Base-by-base conservation (phyloP, 2,888 invertebrate genomes). In the Bembecia ichneumoniformis region DNA sequence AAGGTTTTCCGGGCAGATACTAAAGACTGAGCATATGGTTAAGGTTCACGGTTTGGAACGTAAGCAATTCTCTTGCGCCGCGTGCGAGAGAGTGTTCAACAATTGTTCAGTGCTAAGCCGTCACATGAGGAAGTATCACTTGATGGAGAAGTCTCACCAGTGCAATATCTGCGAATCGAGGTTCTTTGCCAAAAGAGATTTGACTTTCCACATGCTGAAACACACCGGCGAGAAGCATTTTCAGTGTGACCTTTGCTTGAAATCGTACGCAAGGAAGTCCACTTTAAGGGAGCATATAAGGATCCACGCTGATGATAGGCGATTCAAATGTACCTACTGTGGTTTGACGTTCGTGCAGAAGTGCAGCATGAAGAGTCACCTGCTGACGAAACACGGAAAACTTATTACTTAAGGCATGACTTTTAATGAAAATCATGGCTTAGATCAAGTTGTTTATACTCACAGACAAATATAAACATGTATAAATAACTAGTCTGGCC, bases 191-290 rank as follows among this genome's bases (percentile, higher is more conserved):
- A 71, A 66, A 40, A 63, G 64, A n/a, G 66, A 68, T 50, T 57
- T 84, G 49, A 66, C 64, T 16, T 64, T 66, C 10, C 86, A 86
- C 53, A 63, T 71, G 60, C 60, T 71, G 28, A 75, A 65, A 35
- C 82, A 82, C 50, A 74, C 74, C 0, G 70, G 68, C 1, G 58
- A 63, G 7, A 71, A 68, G 53, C 68, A 70, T 3, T 78, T 66
- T 49, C 60, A 68, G 49, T 83, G 82, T 52, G 62, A 64, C 13
- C 51, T 74, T 14, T 83, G 82, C 50, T 49, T 59, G 3, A 78
- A 74, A 43, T 47, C 56, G 0, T 71, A 59, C 20, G 55, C 54
- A 20, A 62, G 66, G 56, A 59, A 57, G 48, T 50, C 47, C 16
- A 60, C 62, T 0, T 51, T 68, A 28, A 49, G 46, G 4, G 54